Base-by-base conservation (phyloP, 2,888 invertebrate species). In the Epirrhoe tristata region DNA sequence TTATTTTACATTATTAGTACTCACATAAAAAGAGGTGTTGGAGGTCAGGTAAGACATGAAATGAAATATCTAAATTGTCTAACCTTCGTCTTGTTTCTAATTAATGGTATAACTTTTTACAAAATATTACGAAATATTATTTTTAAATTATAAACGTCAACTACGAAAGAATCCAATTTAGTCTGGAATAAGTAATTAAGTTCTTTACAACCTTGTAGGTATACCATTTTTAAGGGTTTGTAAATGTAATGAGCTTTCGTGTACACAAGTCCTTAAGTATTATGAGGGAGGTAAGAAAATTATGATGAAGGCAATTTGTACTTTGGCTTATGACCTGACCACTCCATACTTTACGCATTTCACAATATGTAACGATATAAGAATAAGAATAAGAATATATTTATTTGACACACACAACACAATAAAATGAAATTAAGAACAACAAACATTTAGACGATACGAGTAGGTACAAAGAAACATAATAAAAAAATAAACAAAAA, bases 91-190 rank as follows among this genome's bases (percentile, higher is more conserved):
- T 54, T 32, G 46, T 54, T 61, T 61, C 39, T 61, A 60, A 60
- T 60, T 59, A 53, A 59, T 43, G 51, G 31, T 24, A 14, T 43
- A 59, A 53, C 31, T 60, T 54, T 60, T 61, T 54, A 31, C 12
- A 46, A 54, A 61, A 54, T 34, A 36, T 61, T 54, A 63, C 52
- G 57, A 51, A 57, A n/a, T n/a, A n/a, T n/a, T n/a, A n/a, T n/a
- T n/a, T n/a, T n/a, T n/a, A n/a, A n/a, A n/a, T n/a, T n/a, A n/a
- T n/a, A n/a, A n/a, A 63, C 63, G 56, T 57, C 56, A 63, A 55
- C 61, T 43, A 14, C 17, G 51, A 14, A 24, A 39, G 53, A 14
- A 61, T 32, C 60, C 17, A 60, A 60, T 60, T 60, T 46, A 54
- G 43, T 62, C 51, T 39, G 50, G 31, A 43, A 8, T 39, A 57